Evolutionary conservation across 2,888 invertebrate genomes (phyloP), one percentile per base, ranked within the genome.

Genomic region (Acholoe squamosa): DNA sequence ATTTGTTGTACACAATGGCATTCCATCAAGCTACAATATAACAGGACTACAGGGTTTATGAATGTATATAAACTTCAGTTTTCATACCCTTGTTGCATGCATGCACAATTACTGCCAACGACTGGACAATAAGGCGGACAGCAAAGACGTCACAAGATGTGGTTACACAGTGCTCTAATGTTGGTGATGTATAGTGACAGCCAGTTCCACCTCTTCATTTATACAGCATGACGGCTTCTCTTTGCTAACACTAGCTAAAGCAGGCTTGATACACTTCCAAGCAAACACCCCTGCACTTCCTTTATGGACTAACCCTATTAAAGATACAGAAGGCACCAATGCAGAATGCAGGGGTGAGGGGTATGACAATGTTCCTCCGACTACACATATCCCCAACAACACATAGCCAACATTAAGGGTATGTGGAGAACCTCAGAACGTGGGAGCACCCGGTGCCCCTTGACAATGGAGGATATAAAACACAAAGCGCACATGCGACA

Each of bases 281-380:
- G 86, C 86, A 25, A 56, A 86, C 86, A 86, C 86, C 86, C 86
- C 86, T 86, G 86, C 86, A 86, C 3, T 56, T 86, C 54, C 19
- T 54, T 86, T 52, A 86, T 86, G 86, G 86, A 86, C 86, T 86
- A 86, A 7, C 28, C 86, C 86, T 86, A 86, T 54, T 51, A 52
- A 54, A 86, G 86, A 86, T 54, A 86, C 86, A 28, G 86, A 86
- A 86, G 86, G 86, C 86, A 86, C 86, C 52, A 86, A 54, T 86
- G 86, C 86, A 86, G 56, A 86, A 86, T 54, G 54, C 54, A 86
- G 86, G 86, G 86, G 86, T 52, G 86, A 54, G 86, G 54, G 86
- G 54, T 52, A 54, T 10, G 56, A 54, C 19, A 7, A 33, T 51
- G 86, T 43, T 51, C 84, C 84, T 51, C 34, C 43, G 34, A 51